Conservation (phyloP, 2,797 vertebrate genomes). For the Propithecus deckenii region DNA sequence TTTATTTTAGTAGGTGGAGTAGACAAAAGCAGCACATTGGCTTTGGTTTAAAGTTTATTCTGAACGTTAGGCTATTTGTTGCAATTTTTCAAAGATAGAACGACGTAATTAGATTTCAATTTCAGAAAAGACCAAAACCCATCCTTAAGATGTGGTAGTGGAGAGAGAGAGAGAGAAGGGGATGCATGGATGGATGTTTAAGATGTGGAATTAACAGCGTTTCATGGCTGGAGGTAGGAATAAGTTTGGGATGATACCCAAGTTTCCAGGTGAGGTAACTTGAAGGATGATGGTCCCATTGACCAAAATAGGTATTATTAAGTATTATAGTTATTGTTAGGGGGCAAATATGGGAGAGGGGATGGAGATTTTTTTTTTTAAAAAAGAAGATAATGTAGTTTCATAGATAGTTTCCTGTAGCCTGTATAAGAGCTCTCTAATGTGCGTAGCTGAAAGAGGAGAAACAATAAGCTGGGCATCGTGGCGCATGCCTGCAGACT, state of each 20-base stretch:
- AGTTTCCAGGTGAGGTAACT: neutral
- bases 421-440: neutral
- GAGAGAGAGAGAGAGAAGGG: neutral
- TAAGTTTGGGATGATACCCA: neutral
- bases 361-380: neutral
- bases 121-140: neutral
- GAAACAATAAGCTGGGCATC: neutral
- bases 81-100: neutral
- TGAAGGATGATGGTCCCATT: neutral
- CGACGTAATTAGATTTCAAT: neutral
- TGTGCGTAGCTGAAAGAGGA: neutral
- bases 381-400: neutral
- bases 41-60: neutral
- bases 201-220: neutral
- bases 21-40: neutral
- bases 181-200: neutral
- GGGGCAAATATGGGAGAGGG: neutral
- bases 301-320: neutral
- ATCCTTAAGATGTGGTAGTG: neutral
- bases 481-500: no score
- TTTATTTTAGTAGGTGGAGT: neutral
- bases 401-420: neutral
- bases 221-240: neutral
- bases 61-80: neutral
- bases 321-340: neutral